Evolutionary conservation across 92 coral and sea anemone species (phyloP), one percentile per base, ranked within the genome.

Genomic region (Chrysogorgia sp.): DNA sequence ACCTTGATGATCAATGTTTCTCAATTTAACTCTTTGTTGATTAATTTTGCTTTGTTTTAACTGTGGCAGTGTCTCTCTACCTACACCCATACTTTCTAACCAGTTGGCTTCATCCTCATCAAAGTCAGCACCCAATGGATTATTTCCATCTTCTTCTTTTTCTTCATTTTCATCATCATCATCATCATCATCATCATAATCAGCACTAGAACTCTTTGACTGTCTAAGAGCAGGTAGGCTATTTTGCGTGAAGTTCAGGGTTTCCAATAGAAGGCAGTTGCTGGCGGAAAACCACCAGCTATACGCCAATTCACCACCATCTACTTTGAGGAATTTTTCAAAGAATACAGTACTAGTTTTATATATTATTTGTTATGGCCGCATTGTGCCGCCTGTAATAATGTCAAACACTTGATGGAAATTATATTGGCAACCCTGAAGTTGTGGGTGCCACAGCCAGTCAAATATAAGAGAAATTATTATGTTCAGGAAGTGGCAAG

Each of bases 51-150:
- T 83, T 12, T 91, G 89, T 10, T 92, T 83, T 5, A 91, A 58
- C 19, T 87, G 83, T 14, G 96, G 97, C 79, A 91, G 90, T 71
- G 92, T 91, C 66, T 87, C 92, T 68, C 81, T 88, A 25, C 88
- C 85, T 30, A 96, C 91, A 10, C 99, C 99, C 84, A 96, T 88
- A 71, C 97, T 96, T 62, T 96, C 88, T 13, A 96, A 82, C 99
- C 99, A 96, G 63, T 33, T 62, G 69, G 81, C 70, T 34, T 88
- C 88, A 33, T 88, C 90, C 66, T 80, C 89, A 22, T 67, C 83
- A n/a, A 59, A 67, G 30, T 93, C 89, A 13, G 79, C 81, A 40
- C 63, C 90, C 25, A 88, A 81, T 34, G 72, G 84, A 0, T 69
- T 56, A 26, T 61, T 90, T 48, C 81, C 76, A n/a, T 67, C 57